These are phyloP conservation scores for Malurus splendens DNA, from an alignment of 2,797 vertebrate genomes.

Conservation along the genomic window DNA sequence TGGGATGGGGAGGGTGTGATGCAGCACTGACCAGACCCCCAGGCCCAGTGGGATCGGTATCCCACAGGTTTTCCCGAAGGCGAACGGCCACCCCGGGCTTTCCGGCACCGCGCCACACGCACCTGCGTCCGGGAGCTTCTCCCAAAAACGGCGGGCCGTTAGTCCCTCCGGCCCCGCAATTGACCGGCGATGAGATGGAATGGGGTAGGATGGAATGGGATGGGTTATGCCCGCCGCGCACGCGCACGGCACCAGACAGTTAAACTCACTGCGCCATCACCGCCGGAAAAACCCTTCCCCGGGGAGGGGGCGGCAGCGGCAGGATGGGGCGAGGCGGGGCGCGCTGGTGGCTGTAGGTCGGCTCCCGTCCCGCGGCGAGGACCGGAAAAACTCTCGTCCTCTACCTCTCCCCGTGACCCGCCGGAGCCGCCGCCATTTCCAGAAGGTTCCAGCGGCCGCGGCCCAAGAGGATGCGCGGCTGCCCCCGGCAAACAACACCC, in stretches of 20 bases:
- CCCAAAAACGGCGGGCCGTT: neutral
- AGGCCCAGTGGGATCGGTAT: too few species aligned
- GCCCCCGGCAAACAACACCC: neutral
- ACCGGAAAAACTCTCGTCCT: too few species aligned
- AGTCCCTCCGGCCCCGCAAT: neutral
- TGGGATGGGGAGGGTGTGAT: fast-evolving
- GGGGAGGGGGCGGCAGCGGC: neutral
- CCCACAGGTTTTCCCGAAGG: neutral
- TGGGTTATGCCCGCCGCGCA: neutral
- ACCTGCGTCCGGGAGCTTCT: neutral
- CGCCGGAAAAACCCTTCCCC: neutral
- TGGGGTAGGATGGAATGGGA: fast-evolving
- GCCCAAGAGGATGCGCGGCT: neutral
- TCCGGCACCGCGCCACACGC: neutral
- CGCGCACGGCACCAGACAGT: neutral
- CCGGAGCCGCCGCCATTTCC: conserved; percentile 38
- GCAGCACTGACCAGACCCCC: fast-evolving
- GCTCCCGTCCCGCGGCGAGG: neutral
- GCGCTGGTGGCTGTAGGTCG: fast-evolving
- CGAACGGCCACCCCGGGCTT: neutral
- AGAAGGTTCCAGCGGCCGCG: conserved; percentile 59
- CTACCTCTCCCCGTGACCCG: neutral
- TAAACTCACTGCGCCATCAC: conserved; percentile 54
- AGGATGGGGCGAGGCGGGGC: fast-evolving
- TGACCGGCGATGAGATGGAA: fast-evolving